Percentiles rank a stretch among this genome's conserved stretches.
Evolutionary conservation across 2,113 vertebrate species (phyloP).

Genomic region (Alligator mississippiensis): DNA sequence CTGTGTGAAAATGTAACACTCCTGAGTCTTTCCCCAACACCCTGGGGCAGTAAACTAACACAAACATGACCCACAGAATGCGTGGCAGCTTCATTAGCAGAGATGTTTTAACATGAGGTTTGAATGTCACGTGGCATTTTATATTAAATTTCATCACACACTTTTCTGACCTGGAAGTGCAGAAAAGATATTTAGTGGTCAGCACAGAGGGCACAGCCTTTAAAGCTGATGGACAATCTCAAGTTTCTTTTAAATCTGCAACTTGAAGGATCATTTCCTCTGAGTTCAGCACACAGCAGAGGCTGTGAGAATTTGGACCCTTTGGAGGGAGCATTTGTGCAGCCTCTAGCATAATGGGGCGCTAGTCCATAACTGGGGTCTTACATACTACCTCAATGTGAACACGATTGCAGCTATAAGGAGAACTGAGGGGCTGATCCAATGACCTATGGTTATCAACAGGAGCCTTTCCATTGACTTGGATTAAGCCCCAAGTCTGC

Average conservation of each 20-base stretch:
- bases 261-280: background rate
- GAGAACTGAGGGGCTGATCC: background rate
- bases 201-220: background rate
- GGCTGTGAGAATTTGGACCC: fast-evolving
- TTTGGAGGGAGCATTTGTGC: background rate
- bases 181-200: slow-evolving; percentile 40
- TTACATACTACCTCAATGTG: background rate
- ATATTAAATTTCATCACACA: slow-evolving; percentile 68
- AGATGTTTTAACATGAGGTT: slow-evolving; percentile 65
- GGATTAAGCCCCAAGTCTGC: background rate
- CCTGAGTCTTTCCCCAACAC: slow-evolving; percentile 60
- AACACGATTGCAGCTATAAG: background rate
- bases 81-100: slow-evolving; percentile 73
- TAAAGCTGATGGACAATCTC: slow-evolving; percentile 34
- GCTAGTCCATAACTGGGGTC: background rate
- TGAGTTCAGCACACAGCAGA: background rate
- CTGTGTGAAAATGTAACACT: slow-evolving; percentile 60
- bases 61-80: slow-evolving; percentile 71
- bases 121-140: slow-evolving; percentile 72
- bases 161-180: slow-evolving; percentile 51
- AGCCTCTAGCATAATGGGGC: background rate
- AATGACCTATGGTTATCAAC: background rate
- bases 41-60: slow-evolving; percentile 70
- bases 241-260: background rate
- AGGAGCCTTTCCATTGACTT: background rate